These are phyloP conservation scores for Lithosia quadra DNA, from an alignment of 2,888 invertebrate genomes.

Conservation along the genomic window DNA sequence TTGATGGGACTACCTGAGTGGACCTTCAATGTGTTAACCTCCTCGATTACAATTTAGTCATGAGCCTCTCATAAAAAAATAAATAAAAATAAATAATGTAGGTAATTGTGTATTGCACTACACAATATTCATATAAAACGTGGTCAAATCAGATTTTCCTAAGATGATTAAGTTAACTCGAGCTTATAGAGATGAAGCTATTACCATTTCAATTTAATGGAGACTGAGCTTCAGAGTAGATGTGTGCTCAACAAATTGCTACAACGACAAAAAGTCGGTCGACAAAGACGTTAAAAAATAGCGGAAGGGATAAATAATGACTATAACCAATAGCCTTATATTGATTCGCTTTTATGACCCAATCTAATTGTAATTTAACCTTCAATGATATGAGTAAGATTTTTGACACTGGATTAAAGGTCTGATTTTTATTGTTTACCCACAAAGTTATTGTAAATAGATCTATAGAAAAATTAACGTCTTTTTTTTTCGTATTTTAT, in stretches of 20 bases:
- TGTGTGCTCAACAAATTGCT: not conserved
- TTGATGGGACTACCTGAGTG: too few relatives aligned
- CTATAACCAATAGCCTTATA: not conserved
- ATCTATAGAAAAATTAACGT: not conserved
- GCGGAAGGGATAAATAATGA: conserved; percentile 4
- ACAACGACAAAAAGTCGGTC: not conserved
- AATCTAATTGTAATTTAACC: not conserved
- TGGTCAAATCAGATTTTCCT: not conserved
- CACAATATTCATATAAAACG: not conserved
- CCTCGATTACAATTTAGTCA: too few relatives aligned
- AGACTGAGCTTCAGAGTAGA: not conserved
- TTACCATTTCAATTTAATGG: not conserved
- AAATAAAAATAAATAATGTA: too few relatives aligned
- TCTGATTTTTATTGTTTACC: too few relatives aligned
- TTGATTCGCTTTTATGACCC: not conserved
- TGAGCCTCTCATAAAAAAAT: too few relatives aligned
- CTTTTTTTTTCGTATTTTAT: too few relatives aligned
- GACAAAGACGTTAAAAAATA: not conserved
- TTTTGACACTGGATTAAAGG: too few relatives aligned
- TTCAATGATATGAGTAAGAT: too few relatives aligned
- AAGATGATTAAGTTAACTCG: conserved; percentile 4
- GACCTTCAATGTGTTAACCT: too few relatives aligned
- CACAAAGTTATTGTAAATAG: not conserved
- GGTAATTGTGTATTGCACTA: not conserved
- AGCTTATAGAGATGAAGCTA: not conserved